Conservation (phyloP, 2,113 vertebrate species). For the Notechis scutatus region DNA sequence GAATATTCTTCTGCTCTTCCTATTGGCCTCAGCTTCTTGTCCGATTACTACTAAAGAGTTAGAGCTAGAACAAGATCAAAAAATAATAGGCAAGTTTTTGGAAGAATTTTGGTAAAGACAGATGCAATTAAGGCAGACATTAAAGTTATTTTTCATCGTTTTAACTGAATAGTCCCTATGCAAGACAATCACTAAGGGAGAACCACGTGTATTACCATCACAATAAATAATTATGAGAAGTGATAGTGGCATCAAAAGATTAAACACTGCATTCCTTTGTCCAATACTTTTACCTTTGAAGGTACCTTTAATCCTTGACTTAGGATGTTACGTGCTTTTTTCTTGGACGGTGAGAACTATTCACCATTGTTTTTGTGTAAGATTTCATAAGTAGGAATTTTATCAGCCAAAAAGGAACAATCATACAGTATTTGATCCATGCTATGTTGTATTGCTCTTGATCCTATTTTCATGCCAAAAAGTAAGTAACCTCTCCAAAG, state of each 20-base stretch:
- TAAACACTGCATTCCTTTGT: not conserved
- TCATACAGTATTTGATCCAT: not conserved
- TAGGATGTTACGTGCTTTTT: not conserved
- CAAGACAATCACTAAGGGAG: not conserved
- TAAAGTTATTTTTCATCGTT: not conserved
- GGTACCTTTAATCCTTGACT: not conserved
- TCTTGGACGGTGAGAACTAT: not conserved
- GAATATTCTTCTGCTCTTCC: not conserved
- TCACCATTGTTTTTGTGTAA: not conserved
- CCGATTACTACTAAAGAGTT: not conserved
- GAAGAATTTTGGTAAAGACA: not conserved
- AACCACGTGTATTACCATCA: not conserved
- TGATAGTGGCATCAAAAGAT: not conserved
- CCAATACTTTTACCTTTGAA: not conserved
- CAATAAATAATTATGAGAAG: not conserved
- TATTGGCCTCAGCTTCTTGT: not conserved
- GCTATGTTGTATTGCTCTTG: not conserved
- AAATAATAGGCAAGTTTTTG: not conserved
- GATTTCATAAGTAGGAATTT: not conserved
- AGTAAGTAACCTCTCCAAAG: not conserved
- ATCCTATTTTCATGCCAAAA: not conserved
- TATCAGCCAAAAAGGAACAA: not conserved
- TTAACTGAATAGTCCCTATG: not conserved
- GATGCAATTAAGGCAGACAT: not conserved
- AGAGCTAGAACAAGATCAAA: not conserved